Evolutionary conservation across 2,113 vertebrate genomes (phyloP).

Genomic region (Pseudois nayaur): DNA sequence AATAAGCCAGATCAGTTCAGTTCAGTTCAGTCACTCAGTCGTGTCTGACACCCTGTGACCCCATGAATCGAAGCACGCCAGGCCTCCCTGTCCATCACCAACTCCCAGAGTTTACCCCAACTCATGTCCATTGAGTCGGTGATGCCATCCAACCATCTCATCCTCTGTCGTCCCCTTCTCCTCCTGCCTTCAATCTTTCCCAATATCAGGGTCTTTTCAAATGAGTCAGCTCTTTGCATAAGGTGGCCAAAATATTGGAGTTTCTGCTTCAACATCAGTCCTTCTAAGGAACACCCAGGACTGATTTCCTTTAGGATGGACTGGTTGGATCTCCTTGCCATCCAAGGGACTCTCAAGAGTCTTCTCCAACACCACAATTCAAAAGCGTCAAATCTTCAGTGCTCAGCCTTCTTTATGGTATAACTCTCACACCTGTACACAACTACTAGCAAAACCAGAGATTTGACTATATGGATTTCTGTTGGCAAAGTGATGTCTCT

Average conservation of each 20-base stretch:
- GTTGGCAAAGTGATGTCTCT: background rate
- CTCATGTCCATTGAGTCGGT: background rate
- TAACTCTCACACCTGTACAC: background rate
- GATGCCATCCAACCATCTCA: background rate
- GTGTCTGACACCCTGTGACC: background rate
- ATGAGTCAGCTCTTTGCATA: fast-evolving
- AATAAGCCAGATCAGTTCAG: background rate
- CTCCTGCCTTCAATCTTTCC: background rate
- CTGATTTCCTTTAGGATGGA: background rate
- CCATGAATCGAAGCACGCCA: background rate
- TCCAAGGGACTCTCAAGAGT: background rate
- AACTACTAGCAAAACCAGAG: background rate
- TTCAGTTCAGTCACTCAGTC: background rate
- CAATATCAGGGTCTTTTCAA: background rate
- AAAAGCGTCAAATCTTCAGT: fast-evolving
- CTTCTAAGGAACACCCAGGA: background rate
- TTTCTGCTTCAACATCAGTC: background rate
- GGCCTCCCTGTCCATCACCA: background rate
- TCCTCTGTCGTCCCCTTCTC: background rate
- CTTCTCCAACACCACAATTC: background rate
- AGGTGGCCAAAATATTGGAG: background rate
- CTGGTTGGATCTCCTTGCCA: background rate
- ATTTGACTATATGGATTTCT: background rate
- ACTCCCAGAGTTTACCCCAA: background rate
- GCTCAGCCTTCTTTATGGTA: background rate